phyloP scores from a whole-genome alignment of 2,113 vertebrate species.

The Cinclus mexicanus region DNA sequence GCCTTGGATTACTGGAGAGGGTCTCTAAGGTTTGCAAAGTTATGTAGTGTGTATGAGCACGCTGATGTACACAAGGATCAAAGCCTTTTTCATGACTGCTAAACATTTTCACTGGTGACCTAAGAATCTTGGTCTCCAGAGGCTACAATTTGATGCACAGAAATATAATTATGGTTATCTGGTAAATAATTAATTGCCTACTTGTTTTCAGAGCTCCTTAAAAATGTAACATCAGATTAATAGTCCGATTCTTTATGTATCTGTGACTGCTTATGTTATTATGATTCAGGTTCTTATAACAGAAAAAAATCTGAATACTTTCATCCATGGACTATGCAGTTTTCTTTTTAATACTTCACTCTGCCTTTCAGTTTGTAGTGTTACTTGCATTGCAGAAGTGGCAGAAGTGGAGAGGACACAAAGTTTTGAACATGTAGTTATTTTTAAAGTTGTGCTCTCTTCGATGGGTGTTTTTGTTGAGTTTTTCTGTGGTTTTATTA shows the following conservation, averaged over 20 bases:
- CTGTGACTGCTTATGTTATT: not conserved
- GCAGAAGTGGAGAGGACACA: not conserved
- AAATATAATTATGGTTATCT: conserved; percentile 1
- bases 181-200: conserved; percentile 33
- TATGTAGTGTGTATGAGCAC: not conserved
- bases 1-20: not conserved
- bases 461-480: not conserved
- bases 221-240: not conserved
- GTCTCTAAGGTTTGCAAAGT: not conserved
- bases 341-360: not conserved
- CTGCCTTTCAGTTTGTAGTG: not conserved
- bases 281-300: not conserved
- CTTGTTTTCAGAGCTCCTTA: conserved; percentile 2
- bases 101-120: not conserved
- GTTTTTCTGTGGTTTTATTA: not conserved
- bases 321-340: not conserved
- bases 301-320: not conserved
- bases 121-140: not conserved
- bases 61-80: not conserved
- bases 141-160: not conserved
- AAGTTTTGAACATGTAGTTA: not conserved
- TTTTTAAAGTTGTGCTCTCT: not conserved
- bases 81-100: not conserved
- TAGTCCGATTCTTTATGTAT: not conserved
- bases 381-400: not conserved